A percentile compares a stretch with the other conserved stretches of the same genome.
These are phyloP conservation scores for Creontiades dilutus DNA, from an alignment of 2,888 invertebrate genomes.

Conservation along the genomic window DNA sequence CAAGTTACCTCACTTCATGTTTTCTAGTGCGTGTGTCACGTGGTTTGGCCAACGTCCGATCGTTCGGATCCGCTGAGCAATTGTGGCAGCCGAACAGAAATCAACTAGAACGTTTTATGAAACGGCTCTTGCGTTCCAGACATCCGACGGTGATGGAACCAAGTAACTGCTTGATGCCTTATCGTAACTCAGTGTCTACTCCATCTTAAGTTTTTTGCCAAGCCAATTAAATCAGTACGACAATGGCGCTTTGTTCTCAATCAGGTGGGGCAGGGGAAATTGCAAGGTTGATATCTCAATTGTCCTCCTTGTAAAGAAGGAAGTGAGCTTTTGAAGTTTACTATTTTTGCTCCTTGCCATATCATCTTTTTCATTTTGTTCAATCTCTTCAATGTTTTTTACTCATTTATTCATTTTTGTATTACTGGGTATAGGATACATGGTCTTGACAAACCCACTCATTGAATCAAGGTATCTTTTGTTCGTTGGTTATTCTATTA, in stretches of 20 bases:
- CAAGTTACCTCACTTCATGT: background rate
- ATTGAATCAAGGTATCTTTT: too few species aligned
- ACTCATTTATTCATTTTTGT: too few species aligned
- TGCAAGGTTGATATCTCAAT: constrained; percentile 30
- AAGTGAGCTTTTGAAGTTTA: constrained; percentile 7
- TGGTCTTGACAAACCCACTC: background rate
- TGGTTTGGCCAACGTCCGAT: background rate
- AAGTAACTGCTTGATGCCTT: background rate
- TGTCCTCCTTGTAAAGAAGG: background rate
- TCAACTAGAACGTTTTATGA: constrained; percentile 36
- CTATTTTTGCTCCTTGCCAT: background rate
- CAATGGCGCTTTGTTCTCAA: constrained; percentile 20
- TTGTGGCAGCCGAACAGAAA: background rate
- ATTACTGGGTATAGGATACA: too few species aligned
- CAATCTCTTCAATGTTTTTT: background rate
- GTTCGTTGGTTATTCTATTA: too few species aligned
- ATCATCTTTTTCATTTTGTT: background rate
- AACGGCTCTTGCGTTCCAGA: background rate
- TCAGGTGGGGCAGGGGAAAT: background rate
- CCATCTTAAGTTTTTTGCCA: background rate
- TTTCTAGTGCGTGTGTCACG: background rate
- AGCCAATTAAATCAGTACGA: background rate
- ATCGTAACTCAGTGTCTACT: background rate
- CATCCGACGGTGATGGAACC: background rate
- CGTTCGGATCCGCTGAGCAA: constrained; percentile 22